A percentile compares a stretch with the other conserved stretches of the same genome.
Evolutionary conservation across 2,888 invertebrate species (phyloP).

Genomic region (Entomobrya proxima): DNA sequence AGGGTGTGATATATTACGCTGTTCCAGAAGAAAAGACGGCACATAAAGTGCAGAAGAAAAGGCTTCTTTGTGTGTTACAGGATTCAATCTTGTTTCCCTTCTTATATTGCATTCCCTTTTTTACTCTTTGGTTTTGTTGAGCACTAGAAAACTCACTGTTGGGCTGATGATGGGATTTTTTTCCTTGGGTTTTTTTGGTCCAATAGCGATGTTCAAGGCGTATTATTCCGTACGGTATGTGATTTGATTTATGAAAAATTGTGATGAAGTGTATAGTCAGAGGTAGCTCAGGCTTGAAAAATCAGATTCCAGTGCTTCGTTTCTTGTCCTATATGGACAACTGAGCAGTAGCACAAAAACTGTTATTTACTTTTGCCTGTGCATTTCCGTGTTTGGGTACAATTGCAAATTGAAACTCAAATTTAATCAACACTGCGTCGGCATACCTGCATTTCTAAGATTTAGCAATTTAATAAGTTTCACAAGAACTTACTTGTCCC

Average conservation of each 20-base stretch:
- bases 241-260: constrained; percentile 33
- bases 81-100: constrained; percentile 23
- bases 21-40: constrained; percentile 35
- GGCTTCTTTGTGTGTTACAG: constrained; percentile 18
- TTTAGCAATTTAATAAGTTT: no score
- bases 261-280: neutral
- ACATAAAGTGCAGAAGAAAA: constrained; percentile 6
- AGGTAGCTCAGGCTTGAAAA: no score
- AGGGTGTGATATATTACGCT: constrained; percentile 47
- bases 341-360: no score
- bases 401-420: no score
- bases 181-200: neutral
- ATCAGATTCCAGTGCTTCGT: no score
- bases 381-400: no score
- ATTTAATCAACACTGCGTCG: no score
- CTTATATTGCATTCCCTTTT: neutral
- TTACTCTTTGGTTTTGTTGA: neutral
- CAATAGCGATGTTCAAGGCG: neutral
- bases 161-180: constrained; percentile 2
- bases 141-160: neutral
- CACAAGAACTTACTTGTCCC: no score
- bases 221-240: neutral
- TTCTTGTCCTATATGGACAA: no score
- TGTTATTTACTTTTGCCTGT: no score
- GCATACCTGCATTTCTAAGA: no score